Conservation (phyloP, 2,113 vertebrate species). For the Progne subis region DNA sequence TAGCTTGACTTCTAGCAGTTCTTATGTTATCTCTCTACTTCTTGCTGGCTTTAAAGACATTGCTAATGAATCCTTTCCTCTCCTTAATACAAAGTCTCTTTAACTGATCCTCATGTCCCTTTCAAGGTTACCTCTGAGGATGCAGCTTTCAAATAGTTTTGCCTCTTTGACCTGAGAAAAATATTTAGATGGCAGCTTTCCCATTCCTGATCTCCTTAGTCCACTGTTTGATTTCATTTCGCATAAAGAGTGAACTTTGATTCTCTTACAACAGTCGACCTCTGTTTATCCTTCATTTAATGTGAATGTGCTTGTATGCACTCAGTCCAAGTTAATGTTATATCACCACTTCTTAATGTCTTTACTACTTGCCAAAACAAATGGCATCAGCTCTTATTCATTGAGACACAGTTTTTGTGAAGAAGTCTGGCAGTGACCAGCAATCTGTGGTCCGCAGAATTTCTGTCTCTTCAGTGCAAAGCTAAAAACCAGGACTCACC, state of each 20-base stretch:
- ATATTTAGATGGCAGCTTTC: background rate
- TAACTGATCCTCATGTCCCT: background rate
- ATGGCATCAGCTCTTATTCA: background rate
- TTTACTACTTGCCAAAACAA: background rate
- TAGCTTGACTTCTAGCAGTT: background rate
- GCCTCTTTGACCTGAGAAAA: slow-evolving; percentile 1
- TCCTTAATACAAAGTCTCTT: background rate
- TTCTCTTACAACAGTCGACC: background rate
- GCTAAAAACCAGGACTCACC: background rate
- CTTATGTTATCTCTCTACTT: background rate
- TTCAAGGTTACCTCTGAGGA: background rate
- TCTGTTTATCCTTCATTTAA: background rate
- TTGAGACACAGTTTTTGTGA: background rate
- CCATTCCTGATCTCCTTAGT: background rate
- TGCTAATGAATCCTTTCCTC: background rate
- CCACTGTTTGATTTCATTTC: background rate
- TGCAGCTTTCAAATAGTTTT: background rate
- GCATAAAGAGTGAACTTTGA: background rate
- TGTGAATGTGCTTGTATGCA: background rate
- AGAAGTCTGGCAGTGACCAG: background rate
- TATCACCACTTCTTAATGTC: background rate
- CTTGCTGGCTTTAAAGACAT: background rate
- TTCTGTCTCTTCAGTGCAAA: background rate
- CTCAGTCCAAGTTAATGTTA: background rate
- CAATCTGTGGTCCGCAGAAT: background rate